Conservation (phyloP, 1,140 invertebrate species). For the Microplitis demolitor region DNA sequence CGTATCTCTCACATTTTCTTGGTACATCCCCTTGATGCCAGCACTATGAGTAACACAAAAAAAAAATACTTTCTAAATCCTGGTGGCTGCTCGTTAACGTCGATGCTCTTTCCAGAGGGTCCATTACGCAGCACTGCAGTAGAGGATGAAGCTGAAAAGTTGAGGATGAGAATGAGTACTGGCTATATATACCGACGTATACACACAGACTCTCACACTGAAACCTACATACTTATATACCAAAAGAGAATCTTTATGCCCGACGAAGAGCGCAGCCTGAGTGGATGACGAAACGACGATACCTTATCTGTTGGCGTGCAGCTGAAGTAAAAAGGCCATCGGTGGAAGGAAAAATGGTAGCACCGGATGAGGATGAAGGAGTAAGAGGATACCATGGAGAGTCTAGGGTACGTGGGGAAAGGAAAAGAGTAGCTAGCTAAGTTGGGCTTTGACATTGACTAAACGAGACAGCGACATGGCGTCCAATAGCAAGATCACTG, state of each 20-base stretch:
- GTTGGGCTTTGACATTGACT: conserved; percentile 50
- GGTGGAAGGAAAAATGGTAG: conserved; percentile 34
- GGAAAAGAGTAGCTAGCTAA: conserved; percentile 28
- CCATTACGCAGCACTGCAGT: conserved; percentile 7
- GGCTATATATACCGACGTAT: too few relatives aligned
- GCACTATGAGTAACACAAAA: conserved; percentile 2
- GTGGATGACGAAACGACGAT: conserved; percentile 33
- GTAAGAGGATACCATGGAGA: too few relatives aligned
- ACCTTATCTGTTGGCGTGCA: conserved; percentile 32
- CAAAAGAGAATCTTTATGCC: conserved; percentile 5
- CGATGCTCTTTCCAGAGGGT: conserved; percentile 9
- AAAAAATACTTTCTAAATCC: conserved; percentile 24
- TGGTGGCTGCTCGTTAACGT: conserved; percentile 24
- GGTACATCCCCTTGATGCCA: background rate
- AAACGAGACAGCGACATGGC: conserved; percentile 50
- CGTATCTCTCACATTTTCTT: conserved; percentile 1
- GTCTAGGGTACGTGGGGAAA: too few relatives aligned
- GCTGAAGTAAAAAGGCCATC: conserved; percentile 37
- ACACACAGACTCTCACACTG: too few relatives aligned
- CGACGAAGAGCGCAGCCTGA: conserved; percentile 1
- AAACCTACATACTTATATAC: background rate
- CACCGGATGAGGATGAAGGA: conserved; percentile 2
- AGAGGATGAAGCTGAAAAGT: background rate
- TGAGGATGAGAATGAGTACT: background rate
- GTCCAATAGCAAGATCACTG: conserved; percentile 38